These are phyloP conservation scores for Rhinoderma darwinii DNA, from an alignment of 2,113 vertebrate genomes.

Conservation along the genomic window DNA sequence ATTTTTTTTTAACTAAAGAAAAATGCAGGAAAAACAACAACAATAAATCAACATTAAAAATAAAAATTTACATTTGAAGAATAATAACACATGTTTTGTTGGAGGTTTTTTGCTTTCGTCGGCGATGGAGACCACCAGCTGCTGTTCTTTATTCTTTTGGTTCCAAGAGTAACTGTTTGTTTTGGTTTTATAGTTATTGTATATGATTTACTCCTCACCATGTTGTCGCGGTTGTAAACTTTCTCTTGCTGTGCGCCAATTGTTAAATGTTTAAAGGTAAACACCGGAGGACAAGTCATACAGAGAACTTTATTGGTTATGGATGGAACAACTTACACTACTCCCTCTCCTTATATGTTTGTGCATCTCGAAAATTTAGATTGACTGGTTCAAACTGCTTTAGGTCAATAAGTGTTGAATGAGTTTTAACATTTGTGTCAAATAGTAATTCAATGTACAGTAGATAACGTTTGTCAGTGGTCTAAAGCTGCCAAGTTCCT, in stretches of 20 bases:
- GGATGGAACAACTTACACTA: background rate
- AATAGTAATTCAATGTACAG: background rate
- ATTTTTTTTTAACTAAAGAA: background rate
- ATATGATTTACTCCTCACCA: constrained; percentile 18
- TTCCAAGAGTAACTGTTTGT: constrained; percentile 5
- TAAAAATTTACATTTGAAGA: background rate
- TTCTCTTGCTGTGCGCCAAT: background rate
- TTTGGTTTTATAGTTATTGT: background rate
- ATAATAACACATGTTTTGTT: background rate
- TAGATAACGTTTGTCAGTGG: background rate
- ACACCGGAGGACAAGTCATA: background rate
- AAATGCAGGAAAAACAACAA: background rate
- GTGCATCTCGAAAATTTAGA: background rate
- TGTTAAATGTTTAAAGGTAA: constrained; percentile 8
- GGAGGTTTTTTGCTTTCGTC: background rate
- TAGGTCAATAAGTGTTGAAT: background rate
- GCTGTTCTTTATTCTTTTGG: constrained; percentile 12
- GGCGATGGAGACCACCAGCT: constrained; percentile 4
- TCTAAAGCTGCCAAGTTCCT: background rate
- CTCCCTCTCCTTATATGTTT: background rate
- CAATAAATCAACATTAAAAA: background rate
- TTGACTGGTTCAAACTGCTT: background rate
- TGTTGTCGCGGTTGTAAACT: background rate
- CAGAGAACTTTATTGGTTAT: background rate
- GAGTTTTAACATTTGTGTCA: background rate